Conservation (phyloP, 2,113 vertebrate species). For the Hemibagrus wyckioides region DNA sequence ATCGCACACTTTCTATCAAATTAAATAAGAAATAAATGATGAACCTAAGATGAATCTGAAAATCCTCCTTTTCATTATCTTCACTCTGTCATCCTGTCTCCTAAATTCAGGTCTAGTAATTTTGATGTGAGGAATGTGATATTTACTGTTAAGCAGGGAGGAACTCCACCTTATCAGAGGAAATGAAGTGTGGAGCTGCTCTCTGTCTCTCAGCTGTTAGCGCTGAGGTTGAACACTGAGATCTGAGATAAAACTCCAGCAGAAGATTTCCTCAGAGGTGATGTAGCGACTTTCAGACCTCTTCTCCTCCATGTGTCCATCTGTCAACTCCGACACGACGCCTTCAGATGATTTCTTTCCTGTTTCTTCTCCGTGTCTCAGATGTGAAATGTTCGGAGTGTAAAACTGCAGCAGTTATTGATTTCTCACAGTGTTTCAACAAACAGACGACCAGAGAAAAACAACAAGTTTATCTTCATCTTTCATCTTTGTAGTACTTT, state of each 20-base stretch:
- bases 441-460: not conserved
- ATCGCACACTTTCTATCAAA: not conserved
- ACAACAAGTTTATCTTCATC: not conserved
- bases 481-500: not conserved
- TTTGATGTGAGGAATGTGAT: not conserved
- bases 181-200: not conserved
- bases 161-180: not conserved
- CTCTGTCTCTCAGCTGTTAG: slow-evolving; percentile 9
- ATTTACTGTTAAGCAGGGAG: not conserved
- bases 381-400: not conserved
- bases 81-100: not conserved
- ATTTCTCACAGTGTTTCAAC: no score
- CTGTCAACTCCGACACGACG: not conserved
- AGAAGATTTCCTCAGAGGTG: slow-evolving; percentile 5
- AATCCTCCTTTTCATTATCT: not conserved
- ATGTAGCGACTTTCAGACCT: not conserved
- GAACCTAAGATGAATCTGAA: not conserved
- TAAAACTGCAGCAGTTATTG: not conserved
- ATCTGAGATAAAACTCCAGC: not conserved
- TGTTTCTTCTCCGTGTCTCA: not conserved
- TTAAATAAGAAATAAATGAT: not conserved
- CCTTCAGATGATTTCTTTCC: not conserved
- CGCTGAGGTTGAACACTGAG: not conserved
- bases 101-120: not conserved
- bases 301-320: not conserved